These are phyloP conservation scores for Brachyistius frenatus DNA, from an alignment of 2,113 vertebrate genomes.

Conservation along the genomic window DNA sequence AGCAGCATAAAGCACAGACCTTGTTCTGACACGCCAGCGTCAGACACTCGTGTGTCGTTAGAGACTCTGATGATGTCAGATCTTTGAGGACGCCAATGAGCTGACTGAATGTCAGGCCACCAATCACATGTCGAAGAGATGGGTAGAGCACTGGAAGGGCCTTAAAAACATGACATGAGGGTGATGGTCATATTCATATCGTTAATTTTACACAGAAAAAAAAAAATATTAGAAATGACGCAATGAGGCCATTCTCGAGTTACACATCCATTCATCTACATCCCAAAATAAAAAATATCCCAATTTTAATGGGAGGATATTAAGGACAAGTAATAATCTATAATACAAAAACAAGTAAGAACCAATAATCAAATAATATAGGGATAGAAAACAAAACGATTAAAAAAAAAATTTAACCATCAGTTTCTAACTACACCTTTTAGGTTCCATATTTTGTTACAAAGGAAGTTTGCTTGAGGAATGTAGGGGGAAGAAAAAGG, in stretches of 20 bases:
- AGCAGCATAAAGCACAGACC: slow-evolving; percentile 75
- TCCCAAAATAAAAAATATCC: too few species aligned
- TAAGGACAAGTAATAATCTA: too few species aligned
- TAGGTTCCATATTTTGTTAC: not conserved
- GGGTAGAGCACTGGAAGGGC: slow-evolving; percentile 90
- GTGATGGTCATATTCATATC: not conserved
- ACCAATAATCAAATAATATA: not conserved
- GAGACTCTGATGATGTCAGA: slow-evolving; percentile 80
- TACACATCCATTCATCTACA: too few species aligned
- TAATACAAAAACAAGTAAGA: not conserved
- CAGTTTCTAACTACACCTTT: not conserved
- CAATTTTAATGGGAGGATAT: too few species aligned
- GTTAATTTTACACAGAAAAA: too few species aligned
- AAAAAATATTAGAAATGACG: too few species aligned
- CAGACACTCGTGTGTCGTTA: slow-evolving; percentile 76
- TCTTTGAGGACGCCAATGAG: slow-evolving; percentile 88
- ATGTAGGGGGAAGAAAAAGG: not conserved
- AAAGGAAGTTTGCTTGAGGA: not conserved
- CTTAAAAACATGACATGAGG: slow-evolving; percentile 67
- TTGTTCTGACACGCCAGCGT: slow-evolving; percentile 91
- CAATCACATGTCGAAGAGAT: slow-evolving; percentile 86
- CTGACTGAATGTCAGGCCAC: slow-evolving; percentile 88
- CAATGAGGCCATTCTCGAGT: too few species aligned
- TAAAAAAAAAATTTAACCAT: too few species aligned
- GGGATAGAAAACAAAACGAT: too few species aligned